These are phyloP conservation scores for Platyrinchus mystaceus DNA, from an alignment of 2,797 vertebrate genomes.

Conservation along the genomic window DNA sequence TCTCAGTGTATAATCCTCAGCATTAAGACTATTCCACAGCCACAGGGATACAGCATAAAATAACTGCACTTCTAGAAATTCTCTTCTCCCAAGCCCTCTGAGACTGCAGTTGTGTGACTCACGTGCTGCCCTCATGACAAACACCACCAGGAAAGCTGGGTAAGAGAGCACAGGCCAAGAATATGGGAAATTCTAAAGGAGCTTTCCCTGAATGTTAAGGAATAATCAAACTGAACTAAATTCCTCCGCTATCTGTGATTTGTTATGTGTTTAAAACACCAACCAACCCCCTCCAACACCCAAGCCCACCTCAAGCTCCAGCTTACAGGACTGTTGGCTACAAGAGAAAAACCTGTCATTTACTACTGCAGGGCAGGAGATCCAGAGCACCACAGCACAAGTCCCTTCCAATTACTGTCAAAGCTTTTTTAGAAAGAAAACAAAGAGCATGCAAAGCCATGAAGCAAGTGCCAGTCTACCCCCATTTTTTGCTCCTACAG, in stretches of 20 bases:
- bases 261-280: not conserved
- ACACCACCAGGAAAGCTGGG: not conserved
- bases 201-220: not conserved
- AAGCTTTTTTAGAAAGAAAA: not conserved
- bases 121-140: not conserved
- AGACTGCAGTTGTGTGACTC: not conserved
- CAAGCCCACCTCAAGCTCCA: not conserved
- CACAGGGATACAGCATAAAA: not conserved
- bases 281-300: not conserved
- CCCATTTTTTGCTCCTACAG: not conserved
- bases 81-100: not conserved
- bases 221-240: not conserved
- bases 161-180: not conserved
- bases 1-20: not conserved
- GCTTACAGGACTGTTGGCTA: not conserved
- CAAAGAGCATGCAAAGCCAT: not conserved
- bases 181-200: not conserved
- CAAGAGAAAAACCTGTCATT: not conserved
- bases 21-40: not conserved
- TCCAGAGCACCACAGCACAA: not conserved
- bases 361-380: not conserved
- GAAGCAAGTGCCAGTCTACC: not conserved
- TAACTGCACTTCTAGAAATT: constrained; percentile 14
- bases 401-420: not conserved
- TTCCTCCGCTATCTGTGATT: not conserved